Conservation (phyloP, 2,113 vertebrate genomes). For the Psilopsiagon aymara region DNA sequence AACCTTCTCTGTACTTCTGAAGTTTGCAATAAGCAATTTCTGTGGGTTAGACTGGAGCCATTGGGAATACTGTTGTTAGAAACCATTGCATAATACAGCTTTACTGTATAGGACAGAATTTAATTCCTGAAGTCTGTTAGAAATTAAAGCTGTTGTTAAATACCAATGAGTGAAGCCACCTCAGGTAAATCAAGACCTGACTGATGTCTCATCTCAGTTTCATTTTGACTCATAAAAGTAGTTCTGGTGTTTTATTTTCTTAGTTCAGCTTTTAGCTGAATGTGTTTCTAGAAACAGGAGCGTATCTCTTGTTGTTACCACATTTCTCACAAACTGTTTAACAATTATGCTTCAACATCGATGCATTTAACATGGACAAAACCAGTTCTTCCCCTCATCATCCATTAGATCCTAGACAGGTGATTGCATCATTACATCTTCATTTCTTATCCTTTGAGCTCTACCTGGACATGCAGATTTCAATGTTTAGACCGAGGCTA, state of each 20-base stretch:
- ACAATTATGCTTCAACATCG: neutral
- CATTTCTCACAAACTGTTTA: neutral
- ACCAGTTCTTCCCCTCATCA: neutral
- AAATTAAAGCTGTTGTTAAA: neutral
- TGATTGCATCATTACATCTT: neutral
- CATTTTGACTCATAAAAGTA: neutral
- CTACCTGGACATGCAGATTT: neutral
- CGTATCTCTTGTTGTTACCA: neutral
- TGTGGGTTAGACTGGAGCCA: neutral
- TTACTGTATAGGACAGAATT: neutral
- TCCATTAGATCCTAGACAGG: neutral
- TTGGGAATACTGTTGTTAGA: neutral
- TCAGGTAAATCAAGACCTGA: neutral
- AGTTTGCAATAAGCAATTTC: neutral
- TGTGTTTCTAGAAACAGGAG: neutral
- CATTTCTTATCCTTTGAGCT: neutral
- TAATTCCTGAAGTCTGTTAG: neutral
- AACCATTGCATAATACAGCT: neutral
- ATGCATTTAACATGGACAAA: neutral
- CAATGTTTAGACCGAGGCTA: neutral
- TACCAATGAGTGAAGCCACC: neutral
- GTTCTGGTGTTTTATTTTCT: neutral
- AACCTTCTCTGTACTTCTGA: neutral
- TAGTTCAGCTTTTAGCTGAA: neutral
- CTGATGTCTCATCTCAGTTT: neutral